Evolutionary conservation across 2,113 vertebrate genomes (phyloP).

Genomic region (Epinephelus fuscoguttatus): DNA sequence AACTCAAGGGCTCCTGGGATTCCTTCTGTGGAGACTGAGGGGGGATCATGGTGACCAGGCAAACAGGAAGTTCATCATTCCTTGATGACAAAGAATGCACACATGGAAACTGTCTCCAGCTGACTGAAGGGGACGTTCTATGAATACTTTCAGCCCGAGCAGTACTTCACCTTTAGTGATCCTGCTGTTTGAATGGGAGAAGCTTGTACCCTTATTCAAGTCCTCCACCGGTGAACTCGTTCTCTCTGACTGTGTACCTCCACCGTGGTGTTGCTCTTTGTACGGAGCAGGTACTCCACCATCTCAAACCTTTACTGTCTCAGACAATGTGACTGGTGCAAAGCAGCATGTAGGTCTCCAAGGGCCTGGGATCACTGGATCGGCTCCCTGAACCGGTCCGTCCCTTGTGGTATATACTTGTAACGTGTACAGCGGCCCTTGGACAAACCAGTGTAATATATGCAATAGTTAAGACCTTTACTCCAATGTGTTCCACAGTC

Average conservation of each 20-base stretch:
- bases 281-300: slow-evolving; percentile 45
- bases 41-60: background rate
- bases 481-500: slow-evolving; percentile 54
- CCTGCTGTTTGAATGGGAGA: slow-evolving; percentile 30
- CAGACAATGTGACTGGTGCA: slow-evolving; percentile 27
- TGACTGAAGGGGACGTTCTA: background rate
- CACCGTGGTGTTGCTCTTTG: slow-evolving; percentile 29
- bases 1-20: slow-evolving; percentile 65
- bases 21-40: slow-evolving; percentile 2
- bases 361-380: background rate
- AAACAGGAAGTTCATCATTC: background rate
- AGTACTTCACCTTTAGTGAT: slow-evolving; percentile 7
- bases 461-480: slow-evolving; percentile 73
- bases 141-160: background rate
- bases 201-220: slow-evolving; percentile 25
- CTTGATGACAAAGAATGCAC: background rate
- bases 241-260: slow-evolving; percentile 21
- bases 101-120: background rate
- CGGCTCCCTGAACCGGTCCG: background rate
- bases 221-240: slow-evolving; percentile 50
- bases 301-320: slow-evolving; percentile 29
- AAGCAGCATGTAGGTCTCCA: slow-evolving; percentile 27
- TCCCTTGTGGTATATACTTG: slow-evolving; percentile 4
- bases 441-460: slow-evolving; percentile 61
- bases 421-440: slow-evolving; percentile 31